Evolutionary conservation across 2,888 invertebrate genomes (phyloP).

Genomic region (Chrysomela aeneicollis): DNA sequence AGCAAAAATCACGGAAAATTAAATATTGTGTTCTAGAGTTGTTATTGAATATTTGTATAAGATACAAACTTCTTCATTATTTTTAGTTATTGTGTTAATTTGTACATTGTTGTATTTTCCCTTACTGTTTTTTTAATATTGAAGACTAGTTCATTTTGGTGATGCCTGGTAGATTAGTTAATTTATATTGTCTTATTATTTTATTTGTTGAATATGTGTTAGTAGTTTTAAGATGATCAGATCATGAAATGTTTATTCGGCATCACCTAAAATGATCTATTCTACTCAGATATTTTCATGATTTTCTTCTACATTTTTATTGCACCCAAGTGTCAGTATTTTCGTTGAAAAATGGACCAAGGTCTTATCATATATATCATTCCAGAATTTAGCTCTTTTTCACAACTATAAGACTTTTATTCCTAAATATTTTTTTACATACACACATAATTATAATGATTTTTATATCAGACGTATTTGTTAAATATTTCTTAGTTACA

Average conservation of each 20-base stretch:
- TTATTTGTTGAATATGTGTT: conserved; percentile 41
- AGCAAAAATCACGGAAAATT: conserved; percentile 24
- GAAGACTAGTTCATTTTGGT: conserved; percentile 39
- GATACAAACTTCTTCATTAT: conserved; percentile 33
- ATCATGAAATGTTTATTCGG: conserved; percentile 22
- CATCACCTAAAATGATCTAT: conserved; percentile 44
- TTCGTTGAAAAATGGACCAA: conserved; percentile 56
- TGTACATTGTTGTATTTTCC: conserved; percentile 39
- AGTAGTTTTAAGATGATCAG: conserved; percentile 35
- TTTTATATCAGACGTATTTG: conserved; percentile 60
- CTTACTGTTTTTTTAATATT: conserved; percentile 32
- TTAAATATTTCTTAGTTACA: conserved; percentile 61
- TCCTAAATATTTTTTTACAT: conserved; percentile 62
- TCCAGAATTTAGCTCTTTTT: conserved; percentile 57
- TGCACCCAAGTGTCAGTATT: conserved; percentile 57
- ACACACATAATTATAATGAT: conserved; percentile 58
- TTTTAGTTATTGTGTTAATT: conserved; percentile 37
- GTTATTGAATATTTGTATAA: conserved; percentile 41
- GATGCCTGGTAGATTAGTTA: conserved; percentile 30
- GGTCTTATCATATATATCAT: conserved; percentile 57
- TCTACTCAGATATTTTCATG: conserved; percentile 28
- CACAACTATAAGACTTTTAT: conserved; percentile 60
- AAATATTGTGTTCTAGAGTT: conserved; percentile 47
- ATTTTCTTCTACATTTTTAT: conserved; percentile 31
- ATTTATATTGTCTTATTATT: conserved; percentile 24